A percentile compares a stretch with the other conserved stretches of the same genome.
Evolutionary conservation across 2,797 vertebrate species (phyloP).

Genomic region (Cynodonichthys magdalenae): DNA sequence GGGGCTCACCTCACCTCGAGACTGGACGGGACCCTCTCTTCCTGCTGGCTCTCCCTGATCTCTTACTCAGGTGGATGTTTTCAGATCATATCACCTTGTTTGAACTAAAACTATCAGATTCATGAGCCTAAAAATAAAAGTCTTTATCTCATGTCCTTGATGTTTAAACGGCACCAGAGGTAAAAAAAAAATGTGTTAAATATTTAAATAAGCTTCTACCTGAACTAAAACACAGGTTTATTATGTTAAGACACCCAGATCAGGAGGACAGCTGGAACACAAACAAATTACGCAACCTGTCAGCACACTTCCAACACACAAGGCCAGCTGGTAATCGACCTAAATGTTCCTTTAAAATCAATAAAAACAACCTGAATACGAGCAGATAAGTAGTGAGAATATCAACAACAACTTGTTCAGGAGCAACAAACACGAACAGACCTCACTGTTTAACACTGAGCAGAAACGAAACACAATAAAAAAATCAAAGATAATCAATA

Average conservation of each 20-base stretch:
- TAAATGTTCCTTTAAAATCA: conserved; percentile 24
- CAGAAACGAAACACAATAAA: not conserved
- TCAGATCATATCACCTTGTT: conserved; percentile 48
- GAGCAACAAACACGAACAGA: not conserved
- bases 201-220: conserved; percentile 4
- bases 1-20: conserved; percentile 60
- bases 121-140: conserved; percentile 19
- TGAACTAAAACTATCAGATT: conserved; percentile 8
- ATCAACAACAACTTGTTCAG: not conserved
- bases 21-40: conserved; percentile 72
- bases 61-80: conserved; percentile 11
- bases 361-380: conserved; percentile 16
- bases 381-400: not conserved
- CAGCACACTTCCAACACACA: conserved; percentile 29
- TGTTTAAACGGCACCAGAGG: conserved; percentile 9
- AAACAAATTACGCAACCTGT: conserved; percentile 63
- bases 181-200: not conserved
- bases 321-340: conserved; percentile 32
- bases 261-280: conserved; percentile 19
- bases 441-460: not conserved
- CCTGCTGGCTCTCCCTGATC: conserved; percentile 29
- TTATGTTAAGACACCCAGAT: conserved; percentile 10
- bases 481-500: conserved; percentile 4
- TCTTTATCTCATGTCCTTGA: conserved; percentile 33
- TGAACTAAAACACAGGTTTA: not conserved